Conservation (phyloP, 2,888 invertebrate species). For the Parnassius glacialis region DNA sequence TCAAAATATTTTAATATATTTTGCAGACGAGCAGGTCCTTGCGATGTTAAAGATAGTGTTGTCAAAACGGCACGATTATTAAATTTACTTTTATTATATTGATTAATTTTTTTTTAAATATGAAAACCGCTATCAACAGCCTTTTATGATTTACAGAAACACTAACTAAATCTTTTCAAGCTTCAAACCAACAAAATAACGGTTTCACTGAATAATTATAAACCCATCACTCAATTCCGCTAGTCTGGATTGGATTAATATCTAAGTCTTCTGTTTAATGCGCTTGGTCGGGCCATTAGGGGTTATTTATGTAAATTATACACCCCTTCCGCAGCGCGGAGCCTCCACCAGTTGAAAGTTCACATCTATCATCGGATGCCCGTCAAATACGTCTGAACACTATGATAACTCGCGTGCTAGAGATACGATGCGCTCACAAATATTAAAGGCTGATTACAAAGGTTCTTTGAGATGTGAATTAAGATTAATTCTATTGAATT, state of each 20-base stretch:
- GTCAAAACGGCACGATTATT: no score
- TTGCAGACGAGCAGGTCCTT: no score
- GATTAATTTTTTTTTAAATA: no score
- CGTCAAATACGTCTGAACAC: slow-evolving; percentile 43
- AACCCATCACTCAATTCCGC: slow-evolving; percentile 33
- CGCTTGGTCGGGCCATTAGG: slow-evolving; percentile 45
- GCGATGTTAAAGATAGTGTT: no score
- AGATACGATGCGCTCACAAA: not conserved
- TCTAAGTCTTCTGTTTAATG: slow-evolving; percentile 32
- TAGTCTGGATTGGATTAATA: slow-evolving; percentile 44
- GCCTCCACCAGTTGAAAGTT: slow-evolving; percentile 24
- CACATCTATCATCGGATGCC: slow-evolving; percentile 39
- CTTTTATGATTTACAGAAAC: not conserved
- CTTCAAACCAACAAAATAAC: not conserved
- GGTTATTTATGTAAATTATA: slow-evolving; percentile 58
- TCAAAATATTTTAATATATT: no score
- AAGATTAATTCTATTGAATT: no score
- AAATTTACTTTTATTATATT: no score
- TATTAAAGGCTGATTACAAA: not conserved
- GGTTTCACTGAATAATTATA: slow-evolving; percentile 30
- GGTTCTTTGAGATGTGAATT: not conserved
- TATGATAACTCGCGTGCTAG: slow-evolving; percentile 10
- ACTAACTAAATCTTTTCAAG: not conserved
- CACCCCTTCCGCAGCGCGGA: slow-evolving; percentile 26
- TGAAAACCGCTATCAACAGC: no score